These are phyloP conservation scores for Neocloeon triangulifer DNA, from an alignment of 1,140 invertebrate species.

Conservation along the genomic window DNA sequence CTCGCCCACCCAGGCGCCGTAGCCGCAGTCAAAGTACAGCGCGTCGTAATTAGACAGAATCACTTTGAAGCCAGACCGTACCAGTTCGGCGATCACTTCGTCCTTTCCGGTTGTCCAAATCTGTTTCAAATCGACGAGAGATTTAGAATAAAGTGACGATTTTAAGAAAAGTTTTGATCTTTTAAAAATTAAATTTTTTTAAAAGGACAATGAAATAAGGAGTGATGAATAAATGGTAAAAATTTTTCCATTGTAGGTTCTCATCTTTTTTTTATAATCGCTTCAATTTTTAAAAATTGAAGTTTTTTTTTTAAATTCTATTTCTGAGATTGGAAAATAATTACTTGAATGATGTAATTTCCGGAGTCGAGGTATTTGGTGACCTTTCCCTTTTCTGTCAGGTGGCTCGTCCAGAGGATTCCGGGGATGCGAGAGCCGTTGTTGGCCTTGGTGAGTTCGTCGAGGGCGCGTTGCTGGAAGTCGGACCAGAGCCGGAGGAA, in stretches of 20 bases:
- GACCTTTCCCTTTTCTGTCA: constrained; percentile 41
- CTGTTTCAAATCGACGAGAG: no score
- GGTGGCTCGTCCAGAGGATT: constrained; percentile 61
- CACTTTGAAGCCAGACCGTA: constrained; percentile 41
- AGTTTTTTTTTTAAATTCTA: constrained; percentile 7
- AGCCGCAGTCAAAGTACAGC: constrained; percentile 65
- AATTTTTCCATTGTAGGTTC: no score
- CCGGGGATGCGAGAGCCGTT: constrained; percentile 31
- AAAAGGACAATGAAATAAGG: no score
- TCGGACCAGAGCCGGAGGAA: constrained; percentile 53
- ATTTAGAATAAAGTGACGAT: no score
- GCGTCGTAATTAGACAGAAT: constrained; percentile 72
- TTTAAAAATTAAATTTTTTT: no score
- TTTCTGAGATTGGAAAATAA: no score
- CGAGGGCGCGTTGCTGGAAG: constrained; percentile 42
- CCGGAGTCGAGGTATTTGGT: constrained; percentile 39
- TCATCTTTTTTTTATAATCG: no score
- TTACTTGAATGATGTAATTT: constrained; percentile 46
- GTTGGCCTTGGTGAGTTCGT: constrained; percentile 35
- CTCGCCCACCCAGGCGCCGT: constrained; percentile 47
- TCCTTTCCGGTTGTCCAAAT: constrained; percentile 59
- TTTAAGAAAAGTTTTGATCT: no score
- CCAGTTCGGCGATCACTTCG: constrained; percentile 31
- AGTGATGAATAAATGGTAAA: no score
- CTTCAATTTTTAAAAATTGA: not conserved